Evolutionary conservation across 2,113 vertebrate species (phyloP).

Genomic region (Lota lota): DNA sequence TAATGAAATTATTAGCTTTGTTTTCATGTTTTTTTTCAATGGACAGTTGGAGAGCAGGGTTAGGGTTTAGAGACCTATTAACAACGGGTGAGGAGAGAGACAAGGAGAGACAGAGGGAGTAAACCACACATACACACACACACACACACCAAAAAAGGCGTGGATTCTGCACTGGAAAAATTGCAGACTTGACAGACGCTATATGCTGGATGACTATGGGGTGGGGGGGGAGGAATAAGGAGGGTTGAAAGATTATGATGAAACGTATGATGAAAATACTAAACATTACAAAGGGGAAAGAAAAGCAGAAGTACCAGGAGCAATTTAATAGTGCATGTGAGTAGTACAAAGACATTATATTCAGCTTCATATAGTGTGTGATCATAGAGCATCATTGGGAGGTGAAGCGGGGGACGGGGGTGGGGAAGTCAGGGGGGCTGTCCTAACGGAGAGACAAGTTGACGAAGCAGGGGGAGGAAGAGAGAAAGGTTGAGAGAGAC

Average conservation of each 20-base stretch:
- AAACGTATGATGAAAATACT: neutral
- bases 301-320: neutral
- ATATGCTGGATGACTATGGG: constrained; percentile 29
- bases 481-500: neutral
- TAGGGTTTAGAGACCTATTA: no score
- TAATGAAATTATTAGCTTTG: no score
- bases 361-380: neutral
- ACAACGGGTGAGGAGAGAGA: neutral
- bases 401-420: constrained; percentile 3
- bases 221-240: constrained; percentile 19
- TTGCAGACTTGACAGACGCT: constrained; percentile 50
- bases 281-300: constrained; percentile 11
- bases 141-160: constrained; percentile 71
- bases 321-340: constrained; percentile 26
- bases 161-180: constrained; percentile 51
- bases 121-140: constrained; percentile 41
- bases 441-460: neutral
- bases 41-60: no score
- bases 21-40: no score
- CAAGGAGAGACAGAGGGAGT: constrained; percentile 13
- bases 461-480: no score
- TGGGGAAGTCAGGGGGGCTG: constrained; percentile 9
- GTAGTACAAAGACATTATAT: constrained; percentile 5
- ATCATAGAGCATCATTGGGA: neutral
- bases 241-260: constrained; percentile 8